phyloP scores from a whole-genome alignment of 1,140 invertebrate species.

The Aphis craccivora region DNA sequence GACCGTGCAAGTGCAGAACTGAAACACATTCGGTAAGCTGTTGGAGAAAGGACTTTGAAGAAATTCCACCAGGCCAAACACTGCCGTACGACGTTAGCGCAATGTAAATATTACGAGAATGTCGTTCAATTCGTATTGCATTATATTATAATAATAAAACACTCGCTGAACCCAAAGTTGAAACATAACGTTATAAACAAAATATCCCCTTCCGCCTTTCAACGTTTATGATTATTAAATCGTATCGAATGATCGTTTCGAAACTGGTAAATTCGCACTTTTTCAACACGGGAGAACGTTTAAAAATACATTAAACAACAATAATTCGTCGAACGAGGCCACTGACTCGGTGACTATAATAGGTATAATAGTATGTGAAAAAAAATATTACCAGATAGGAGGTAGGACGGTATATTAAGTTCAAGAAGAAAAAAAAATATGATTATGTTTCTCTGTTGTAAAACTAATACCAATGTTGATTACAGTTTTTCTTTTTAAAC shows the following conservation, averaged over 20 bases:
- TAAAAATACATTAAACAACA: constrained; percentile 20
- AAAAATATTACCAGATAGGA: background rate
- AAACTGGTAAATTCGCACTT: background rate
- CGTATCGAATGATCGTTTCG: background rate
- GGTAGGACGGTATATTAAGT: background rate
- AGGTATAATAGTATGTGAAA: background rate
- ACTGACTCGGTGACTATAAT: background rate
- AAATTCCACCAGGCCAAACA: constrained; percentile 72
- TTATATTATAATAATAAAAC: background rate
- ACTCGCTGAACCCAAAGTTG: background rate
- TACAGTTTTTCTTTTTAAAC: background rate
- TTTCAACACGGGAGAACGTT: background rate
- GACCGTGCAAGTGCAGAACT: constrained; percentile 73
- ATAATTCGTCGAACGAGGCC: constrained; percentile 10
- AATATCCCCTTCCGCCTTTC: background rate
- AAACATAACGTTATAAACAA: background rate
- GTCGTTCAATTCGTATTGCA: background rate
- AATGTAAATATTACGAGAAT: constrained; percentile 67
- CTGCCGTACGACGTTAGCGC: constrained; percentile 74
- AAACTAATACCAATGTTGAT: background rate
- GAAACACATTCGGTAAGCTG: constrained; percentile 74
- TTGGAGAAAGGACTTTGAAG: constrained; percentile 73
- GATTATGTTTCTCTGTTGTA: background rate
- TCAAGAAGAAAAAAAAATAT: background rate
- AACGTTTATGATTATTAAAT: background rate